These are phyloP conservation scores for Calonectris borealis DNA, from an alignment of 2,113 vertebrate genomes.

Conservation along the genomic window DNA sequence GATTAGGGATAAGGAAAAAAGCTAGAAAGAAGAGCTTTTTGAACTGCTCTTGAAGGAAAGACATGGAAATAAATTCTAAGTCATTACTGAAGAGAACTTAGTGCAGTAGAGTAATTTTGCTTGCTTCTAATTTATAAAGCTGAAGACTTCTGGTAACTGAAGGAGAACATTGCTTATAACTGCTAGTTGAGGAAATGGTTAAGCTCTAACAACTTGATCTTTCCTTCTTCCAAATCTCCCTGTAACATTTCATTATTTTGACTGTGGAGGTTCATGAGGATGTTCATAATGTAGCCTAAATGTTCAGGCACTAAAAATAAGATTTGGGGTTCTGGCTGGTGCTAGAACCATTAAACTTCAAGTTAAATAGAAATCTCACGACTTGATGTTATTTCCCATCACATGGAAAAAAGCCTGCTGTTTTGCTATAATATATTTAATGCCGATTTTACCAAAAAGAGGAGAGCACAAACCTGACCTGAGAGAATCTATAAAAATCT, in stretches of 20 bases:
- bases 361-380: background rate
- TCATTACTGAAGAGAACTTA: background rate
- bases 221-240: background rate
- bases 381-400: background rate
- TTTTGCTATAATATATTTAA: background rate
- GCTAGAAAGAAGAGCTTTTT: background rate
- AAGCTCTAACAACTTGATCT: background rate
- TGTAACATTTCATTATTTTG: background rate
- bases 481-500: background rate
- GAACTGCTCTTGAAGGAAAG: background rate
- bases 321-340: background rate
- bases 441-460: background rate
- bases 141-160: background rate
- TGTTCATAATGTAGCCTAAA: background rate
- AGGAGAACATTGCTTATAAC: background rate
- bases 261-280: background rate
- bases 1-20: background rate
- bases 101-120: background rate
- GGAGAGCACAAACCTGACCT: background rate
- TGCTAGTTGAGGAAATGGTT: background rate
- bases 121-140: background rate
- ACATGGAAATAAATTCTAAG: background rate
- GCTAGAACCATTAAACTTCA: background rate
- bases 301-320: background rate
- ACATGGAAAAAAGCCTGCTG: background rate